These are phyloP conservation scores for Armadillidium nasatum DNA, from an alignment of 1,140 invertebrate species.

Conservation along the genomic window DNA sequence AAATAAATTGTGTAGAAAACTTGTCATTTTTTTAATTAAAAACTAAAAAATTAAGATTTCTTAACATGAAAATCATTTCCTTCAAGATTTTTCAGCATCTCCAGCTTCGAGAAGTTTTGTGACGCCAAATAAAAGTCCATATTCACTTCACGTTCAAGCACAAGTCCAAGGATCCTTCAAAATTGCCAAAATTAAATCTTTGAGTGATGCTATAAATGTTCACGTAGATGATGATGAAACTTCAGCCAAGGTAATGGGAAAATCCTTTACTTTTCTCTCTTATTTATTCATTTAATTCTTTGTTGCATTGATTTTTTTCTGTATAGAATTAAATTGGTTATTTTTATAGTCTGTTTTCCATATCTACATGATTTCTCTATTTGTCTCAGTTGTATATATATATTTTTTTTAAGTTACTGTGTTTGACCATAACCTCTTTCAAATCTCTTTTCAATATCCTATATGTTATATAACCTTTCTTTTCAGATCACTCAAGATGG, in stretches of 20 bases:
- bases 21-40: too few relatives aligned
- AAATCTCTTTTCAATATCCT: too few relatives aligned
- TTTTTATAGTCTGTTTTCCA: too few relatives aligned
- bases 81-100: neutral
- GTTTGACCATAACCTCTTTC: too few relatives aligned
- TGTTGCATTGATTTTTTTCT: neutral
- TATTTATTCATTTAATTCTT: neutral
- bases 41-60: neutral
- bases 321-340: neutral
- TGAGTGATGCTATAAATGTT: neutral
- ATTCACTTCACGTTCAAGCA: neutral
- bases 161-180: neutral
- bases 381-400: too few relatives aligned
- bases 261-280: neutral
- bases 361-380: too few relatives aligned
- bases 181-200: neutral
- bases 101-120: neutral
- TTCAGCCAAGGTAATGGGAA: neutral
- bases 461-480: too few relatives aligned
- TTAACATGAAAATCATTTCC: neutral
- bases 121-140: neutral
- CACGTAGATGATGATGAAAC: neutral
- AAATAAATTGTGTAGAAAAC: too few relatives aligned
- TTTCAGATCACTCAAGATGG: conserved; percentile 35
- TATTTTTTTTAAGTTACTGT: too few relatives aligned